phyloP scores from a whole-genome alignment of 2,888 invertebrate genomes.

The Drosophila meridionalis region DNA sequence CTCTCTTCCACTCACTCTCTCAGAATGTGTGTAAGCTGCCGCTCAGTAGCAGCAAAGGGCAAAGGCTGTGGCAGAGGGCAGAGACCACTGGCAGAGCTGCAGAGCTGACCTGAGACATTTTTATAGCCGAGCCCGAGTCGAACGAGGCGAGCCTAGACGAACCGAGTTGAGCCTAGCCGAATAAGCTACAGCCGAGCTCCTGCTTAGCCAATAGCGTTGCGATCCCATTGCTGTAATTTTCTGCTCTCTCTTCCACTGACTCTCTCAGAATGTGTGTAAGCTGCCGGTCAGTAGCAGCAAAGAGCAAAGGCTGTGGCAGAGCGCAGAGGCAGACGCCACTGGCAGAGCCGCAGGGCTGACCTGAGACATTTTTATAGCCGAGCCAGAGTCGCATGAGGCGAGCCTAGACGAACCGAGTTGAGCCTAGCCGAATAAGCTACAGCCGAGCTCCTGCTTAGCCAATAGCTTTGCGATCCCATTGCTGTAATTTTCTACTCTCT shows the following conservation, averaged over 20 bases:
- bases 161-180: neutral
- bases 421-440: neutral
- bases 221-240: neutral
- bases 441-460: too few species aligned
- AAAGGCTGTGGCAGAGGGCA: neutral
- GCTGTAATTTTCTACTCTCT: too few species aligned
- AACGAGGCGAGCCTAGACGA: neutral
- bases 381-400: neutral
- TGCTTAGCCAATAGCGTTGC: neutral
- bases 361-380: neutral
- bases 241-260: neutral
- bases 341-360: too few species aligned
- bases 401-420: neutral
- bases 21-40: neutral
- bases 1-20: constrained; percentile 2
- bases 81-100: neutral
- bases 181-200: neutral
- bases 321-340: neutral
- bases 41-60: neutral
- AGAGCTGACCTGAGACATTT: neutral
- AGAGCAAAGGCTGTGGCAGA: neutral
- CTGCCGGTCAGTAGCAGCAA: neutral
- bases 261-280: neutral
- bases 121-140: neutral
- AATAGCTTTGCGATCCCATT: too few species aligned